Conservation (phyloP, 1,140 invertebrate genomes). For the Drosophila repletoides region DNA sequence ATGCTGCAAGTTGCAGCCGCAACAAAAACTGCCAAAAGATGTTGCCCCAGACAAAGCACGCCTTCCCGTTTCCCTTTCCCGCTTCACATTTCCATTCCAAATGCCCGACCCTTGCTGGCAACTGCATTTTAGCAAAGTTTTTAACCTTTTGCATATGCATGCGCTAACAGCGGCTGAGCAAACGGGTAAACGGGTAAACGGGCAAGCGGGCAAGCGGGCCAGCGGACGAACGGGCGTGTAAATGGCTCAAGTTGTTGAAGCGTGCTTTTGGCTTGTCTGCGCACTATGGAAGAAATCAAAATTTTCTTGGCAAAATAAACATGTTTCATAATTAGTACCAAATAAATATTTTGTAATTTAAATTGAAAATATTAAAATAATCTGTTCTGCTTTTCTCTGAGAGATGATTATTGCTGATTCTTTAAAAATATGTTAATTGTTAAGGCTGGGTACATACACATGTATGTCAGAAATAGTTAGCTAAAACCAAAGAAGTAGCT, state of each 20-base stretch:
- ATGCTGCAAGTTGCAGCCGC: slow-evolving; percentile 52
- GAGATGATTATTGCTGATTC: too few species aligned
- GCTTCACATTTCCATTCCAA: not conserved
- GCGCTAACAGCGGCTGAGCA: slow-evolving; percentile 4
- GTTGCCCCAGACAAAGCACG: slow-evolving; percentile 9
- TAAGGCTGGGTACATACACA: too few species aligned
- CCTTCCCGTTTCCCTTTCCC: not conserved
- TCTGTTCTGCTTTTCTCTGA: too few species aligned
- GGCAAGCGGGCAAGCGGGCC: not conserved
- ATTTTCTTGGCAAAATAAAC: too few species aligned
- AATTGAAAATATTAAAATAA: too few species aligned
- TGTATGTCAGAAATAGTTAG: too few species aligned
- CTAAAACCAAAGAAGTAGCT: too few species aligned
- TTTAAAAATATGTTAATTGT: too few species aligned
- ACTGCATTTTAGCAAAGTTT: slow-evolving; percentile 50
- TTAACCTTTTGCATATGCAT: slow-evolving; percentile 66
- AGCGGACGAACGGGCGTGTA: slow-evolving; percentile 4
- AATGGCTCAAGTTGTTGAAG: slow-evolving; percentile 41
- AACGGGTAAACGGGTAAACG: not conserved
- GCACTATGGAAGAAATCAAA: too few species aligned
- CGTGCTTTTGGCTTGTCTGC: slow-evolving; percentile 32
- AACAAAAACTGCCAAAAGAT: slow-evolving; percentile 55
- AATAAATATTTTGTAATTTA: too few species aligned
- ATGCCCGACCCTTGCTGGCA: slow-evolving; percentile 7
- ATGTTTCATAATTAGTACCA: too few species aligned